Evolutionary conservation across 2,797 vertebrate species (phyloP).

Genomic region (Pitangus sulphuratus): DNA sequence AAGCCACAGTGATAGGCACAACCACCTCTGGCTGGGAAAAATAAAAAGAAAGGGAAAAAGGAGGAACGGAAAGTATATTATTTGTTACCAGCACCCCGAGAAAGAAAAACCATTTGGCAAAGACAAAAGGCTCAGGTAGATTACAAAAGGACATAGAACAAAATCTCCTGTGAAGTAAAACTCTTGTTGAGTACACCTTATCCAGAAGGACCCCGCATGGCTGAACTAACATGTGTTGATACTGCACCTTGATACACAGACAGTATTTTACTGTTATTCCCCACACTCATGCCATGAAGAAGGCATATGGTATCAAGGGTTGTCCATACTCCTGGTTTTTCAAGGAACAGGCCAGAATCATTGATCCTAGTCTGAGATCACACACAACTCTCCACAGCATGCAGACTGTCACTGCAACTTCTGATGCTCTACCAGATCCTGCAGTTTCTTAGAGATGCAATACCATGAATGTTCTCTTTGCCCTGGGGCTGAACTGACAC

Average conservation of each 20-base stretch:
- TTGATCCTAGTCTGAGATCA: neutral
- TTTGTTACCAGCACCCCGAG: constrained; percentile 47
- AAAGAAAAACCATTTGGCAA: constrained; percentile 49
- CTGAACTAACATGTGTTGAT: neutral
- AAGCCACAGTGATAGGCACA: constrained; percentile 80
- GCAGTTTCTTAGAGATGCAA: neutral
- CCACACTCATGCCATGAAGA: fast-evolving
- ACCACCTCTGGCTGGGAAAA: constrained; percentile 86
- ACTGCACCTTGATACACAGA: neutral
- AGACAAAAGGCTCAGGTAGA: neutral
- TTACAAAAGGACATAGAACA: neutral
- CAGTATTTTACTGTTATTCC: neutral
- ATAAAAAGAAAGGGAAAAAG: constrained; percentile 74
- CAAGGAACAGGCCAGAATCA: neutral
- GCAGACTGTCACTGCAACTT: neutral
- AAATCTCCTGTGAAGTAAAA: neutral
- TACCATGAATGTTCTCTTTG: neutral
- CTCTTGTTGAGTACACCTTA: neutral
- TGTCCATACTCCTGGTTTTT: neutral
- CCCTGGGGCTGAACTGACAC: neutral
- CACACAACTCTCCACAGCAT: neutral
- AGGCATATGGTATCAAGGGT: neutral
- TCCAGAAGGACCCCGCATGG: neutral
- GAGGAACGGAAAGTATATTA: constrained; percentile 64
- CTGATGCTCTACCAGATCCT: neutral